These are phyloP conservation scores for Oophaga sylvatica DNA, from an alignment of 2,797 vertebrate genomes.

Conservation along the genomic window DNA sequence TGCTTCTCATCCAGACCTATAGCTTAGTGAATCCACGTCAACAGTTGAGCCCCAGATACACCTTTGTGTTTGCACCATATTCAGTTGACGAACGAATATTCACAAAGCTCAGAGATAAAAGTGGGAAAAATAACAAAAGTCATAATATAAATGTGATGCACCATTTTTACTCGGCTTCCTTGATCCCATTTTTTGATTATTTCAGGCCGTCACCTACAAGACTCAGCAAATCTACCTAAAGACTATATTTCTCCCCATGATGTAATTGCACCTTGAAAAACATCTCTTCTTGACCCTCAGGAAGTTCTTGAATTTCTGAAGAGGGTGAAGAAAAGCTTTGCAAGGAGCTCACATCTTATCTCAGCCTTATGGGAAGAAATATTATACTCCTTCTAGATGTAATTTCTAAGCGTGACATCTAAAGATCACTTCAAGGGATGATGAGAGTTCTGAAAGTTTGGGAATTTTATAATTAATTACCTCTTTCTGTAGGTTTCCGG, in stretches of 20 bases:
- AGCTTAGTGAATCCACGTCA: no score
- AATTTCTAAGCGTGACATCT: not conserved
- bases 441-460: not conserved
- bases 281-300: not conserved
- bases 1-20: no score
- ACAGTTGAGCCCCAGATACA: not conserved
- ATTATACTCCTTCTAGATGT: not conserved
- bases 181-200: not conserved
- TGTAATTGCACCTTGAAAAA: not conserved
- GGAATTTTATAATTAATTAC: not conserved
- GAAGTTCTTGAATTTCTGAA: not conserved
- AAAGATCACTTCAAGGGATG: not conserved
- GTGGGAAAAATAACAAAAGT: not conserved
- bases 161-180: not conserved
- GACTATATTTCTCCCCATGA: not conserved
- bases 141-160: not conserved
- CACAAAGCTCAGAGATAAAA: not conserved
- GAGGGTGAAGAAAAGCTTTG: slow-evolving; percentile 27
- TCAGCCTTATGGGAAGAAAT: not conserved
- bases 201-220: not conserved
- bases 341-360: not conserved
- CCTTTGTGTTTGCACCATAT: not conserved
- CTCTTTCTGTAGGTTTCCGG: not conserved
- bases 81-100: not conserved
- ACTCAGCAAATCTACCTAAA: not conserved